Conservation (phyloP, 2,113 vertebrate species). For the human region GRCh38 chrX:150441501-150442000, state of each 20-base stretch:
- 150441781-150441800: background rate
- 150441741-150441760: background rate
- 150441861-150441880: constrained; percentile 7
- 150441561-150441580: background rate
- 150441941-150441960: background rate
- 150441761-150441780: background rate
- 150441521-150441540: background rate
- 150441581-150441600: constrained; percentile 31
- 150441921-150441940: background rate
- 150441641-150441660: background rate
- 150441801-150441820: background rate
- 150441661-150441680: background rate
- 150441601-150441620: background rate
- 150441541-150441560: background rate
- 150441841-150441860: background rate
- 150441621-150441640: background rate
- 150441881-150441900: background rate
- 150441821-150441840: constrained; percentile 2
- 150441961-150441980: background rate
- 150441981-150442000: background rate
- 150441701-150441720: background rate
- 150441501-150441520: background rate
- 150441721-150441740: constrained; percentile 17
- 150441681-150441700: background rate
- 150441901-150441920: background rate